Evolutionary conservation across 92 coral and sea anemone genomes (phyloP), one percentile per base, ranked within the genome.

Genomic region (Heliopora coerulea): DNA sequence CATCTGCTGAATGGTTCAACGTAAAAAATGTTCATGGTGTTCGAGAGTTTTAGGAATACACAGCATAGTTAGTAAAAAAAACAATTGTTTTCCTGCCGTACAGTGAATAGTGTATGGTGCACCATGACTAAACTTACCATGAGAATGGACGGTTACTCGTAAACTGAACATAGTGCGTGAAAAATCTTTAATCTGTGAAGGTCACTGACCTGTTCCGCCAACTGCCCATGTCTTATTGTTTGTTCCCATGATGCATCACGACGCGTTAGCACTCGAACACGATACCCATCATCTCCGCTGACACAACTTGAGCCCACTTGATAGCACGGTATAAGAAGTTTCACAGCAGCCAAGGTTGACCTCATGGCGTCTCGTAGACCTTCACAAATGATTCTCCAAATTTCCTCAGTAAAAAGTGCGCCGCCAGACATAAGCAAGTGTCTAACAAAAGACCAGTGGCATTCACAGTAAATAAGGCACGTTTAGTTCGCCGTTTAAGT

Each of bases 211-310:
- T 95, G 99, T 60, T 95, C 99, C 15, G 99, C 95, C 40, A 95
- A 91, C 79, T 95, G 99, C 49, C 89, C 95, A 35, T 90, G 88
- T 59, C 99, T 80, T 74, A 95, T 79, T 63, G 90, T 76, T 50
- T 91, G 96, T 9, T 86, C 88, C 54, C 86, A 82, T 35, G 83
- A 86, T 54, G 91, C 81, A 69, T 95, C 99, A 48, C 99, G 85
- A 48, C 99, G 76, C 32, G 99, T 91, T 30, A 95, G 91, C 31
- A 95, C 95, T 63, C 87, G 88, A 46, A 95, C 99, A 10, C 81
- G 85, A 90, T 84, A 90, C 2, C 99, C 99, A 65, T 95, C 96
- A 62, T 95, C 99, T 41, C 99, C 99, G 48, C 88, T 86, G 23
- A 95, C 99, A 61, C 84, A 90, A 63, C 63, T 77, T 28, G 99